Percentiles rank a stretch among this genome's conserved stretches.
phyloP scores from a whole-genome alignment of 2,797 vertebrate species.

The Pygocentrus nattereri region DNA sequence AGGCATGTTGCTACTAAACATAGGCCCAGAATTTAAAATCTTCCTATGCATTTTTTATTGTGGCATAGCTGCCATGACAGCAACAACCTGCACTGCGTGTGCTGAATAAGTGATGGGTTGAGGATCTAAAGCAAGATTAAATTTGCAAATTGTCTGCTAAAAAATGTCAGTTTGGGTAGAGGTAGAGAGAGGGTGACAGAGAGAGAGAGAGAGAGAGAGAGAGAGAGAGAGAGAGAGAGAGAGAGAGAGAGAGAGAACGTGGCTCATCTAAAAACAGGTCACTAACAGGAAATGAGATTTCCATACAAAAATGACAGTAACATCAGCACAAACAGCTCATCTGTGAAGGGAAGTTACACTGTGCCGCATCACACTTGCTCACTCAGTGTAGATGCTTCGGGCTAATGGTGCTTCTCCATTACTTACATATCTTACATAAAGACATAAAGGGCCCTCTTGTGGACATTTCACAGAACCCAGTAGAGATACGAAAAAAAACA shows the following conservation, averaged over 20 bases:
- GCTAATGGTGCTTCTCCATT: slow-evolving; percentile 40
- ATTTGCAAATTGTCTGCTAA: not conserved
- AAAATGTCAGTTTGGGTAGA: not conserved
- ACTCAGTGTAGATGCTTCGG: slow-evolving; percentile 21
- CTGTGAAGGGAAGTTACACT: slow-evolving; percentile 16
- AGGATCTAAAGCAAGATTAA: slow-evolving; percentile 7
- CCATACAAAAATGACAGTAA: slow-evolving; percentile 22
- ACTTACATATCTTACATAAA: slow-evolving; percentile 32
- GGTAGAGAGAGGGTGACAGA: not conserved
- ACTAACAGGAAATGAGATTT: slow-evolving; percentile 25
- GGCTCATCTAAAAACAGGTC: slow-evolving; percentile 19
- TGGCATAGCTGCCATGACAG: not conserved
- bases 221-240: slow-evolving; percentile 7
- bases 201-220: not conserved
- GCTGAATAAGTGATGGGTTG: slow-evolving; percentile 12
- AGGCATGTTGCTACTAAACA: not conserved
- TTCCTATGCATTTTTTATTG: not conserved
- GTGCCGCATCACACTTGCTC: slow-evolving; percentile 27
- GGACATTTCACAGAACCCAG: slow-evolving; percentile 40
- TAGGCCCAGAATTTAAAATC: not conserved
- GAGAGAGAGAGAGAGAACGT: slow-evolving; percentile 5
- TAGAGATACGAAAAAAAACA: not conserved
- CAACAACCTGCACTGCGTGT: not conserved
- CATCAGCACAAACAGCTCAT: slow-evolving; percentile 24
- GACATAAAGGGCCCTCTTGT: slow-evolving; percentile 40